Percentiles rank a stretch among this genome's conserved stretches.
Evolutionary conservation across 2,888 invertebrate genomes (phyloP).

Genomic region (Mythimna vitellina): DNA sequence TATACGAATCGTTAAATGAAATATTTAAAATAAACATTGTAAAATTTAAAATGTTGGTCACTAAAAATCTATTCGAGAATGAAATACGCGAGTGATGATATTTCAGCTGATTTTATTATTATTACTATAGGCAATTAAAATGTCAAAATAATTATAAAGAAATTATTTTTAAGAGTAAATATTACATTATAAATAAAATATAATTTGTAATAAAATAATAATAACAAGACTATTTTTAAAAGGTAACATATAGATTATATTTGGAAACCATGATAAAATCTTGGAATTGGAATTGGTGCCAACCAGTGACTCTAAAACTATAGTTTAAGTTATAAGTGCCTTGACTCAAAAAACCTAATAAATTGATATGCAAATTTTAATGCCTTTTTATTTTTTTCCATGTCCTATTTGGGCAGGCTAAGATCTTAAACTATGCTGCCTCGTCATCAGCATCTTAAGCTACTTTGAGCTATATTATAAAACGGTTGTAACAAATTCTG

Average conservation of each 20-base stretch:
- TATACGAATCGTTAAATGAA: neutral
- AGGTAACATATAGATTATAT: neutral
- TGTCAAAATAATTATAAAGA: neutral
- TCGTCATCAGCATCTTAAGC: too few relatives aligned
- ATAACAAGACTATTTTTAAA: neutral
- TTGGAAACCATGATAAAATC: slow-evolving; percentile 21
- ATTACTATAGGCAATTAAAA: neutral
- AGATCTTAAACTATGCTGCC: too few relatives aligned
- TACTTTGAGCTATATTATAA: too few relatives aligned
- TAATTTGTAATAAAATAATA: slow-evolving; percentile 4
- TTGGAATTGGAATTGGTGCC: slow-evolving; percentile 14
- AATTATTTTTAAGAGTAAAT: slow-evolving; percentile 14
- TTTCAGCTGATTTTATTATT: slow-evolving; percentile 17
- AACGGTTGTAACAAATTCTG: too few relatives aligned
- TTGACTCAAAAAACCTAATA: slow-evolving; percentile 51
- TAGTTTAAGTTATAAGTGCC: slow-evolving; percentile 46
- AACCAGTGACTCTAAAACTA: slow-evolving; percentile 30
- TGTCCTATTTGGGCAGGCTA: too few relatives aligned
- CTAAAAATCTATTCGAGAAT: slow-evolving; percentile 2
- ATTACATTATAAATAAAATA: neutral
- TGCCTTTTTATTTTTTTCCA: too few relatives aligned
- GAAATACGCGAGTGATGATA: slow-evolving; percentile 2
- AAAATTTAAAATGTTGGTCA: slow-evolving; percentile 5
- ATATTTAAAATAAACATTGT: neutral
- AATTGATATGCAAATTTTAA: slow-evolving; percentile 31